phyloP scores from a whole-genome alignment of 2,797 vertebrate species.

The Limosa lapponica region DNA sequence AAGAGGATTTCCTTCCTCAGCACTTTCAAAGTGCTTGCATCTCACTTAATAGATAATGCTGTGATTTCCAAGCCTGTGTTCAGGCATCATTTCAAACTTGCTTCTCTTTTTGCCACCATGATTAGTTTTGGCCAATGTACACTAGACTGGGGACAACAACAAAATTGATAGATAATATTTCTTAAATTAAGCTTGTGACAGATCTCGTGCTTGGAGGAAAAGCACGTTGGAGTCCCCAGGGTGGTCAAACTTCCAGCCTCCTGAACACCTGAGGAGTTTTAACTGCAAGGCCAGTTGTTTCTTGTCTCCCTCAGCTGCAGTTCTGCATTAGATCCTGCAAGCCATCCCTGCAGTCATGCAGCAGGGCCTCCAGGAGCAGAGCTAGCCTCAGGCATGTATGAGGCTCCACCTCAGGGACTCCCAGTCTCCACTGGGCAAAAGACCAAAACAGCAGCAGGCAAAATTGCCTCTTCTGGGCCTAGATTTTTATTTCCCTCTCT shows the following conservation, averaged over 20 bases:
- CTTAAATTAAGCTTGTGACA: neutral
- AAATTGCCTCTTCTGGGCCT: neutral
- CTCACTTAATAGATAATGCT: neutral
- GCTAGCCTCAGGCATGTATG: neutral
- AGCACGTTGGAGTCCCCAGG: neutral
- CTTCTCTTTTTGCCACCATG: neutral
- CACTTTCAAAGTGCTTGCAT: neutral
- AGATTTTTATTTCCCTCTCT: neutral
- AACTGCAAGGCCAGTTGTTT: neutral
- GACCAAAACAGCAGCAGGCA: neutral
- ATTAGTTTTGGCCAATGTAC: neutral
- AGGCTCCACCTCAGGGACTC: neutral
- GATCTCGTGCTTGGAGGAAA: neutral
- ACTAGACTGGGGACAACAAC: neutral
- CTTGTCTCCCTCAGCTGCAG: neutral
- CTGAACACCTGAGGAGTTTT: neutral
- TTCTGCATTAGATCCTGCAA: neutral
- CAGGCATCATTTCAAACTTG: neutral
- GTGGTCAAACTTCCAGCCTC: neutral
- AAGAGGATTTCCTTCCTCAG: neutral
- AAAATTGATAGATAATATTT: neutral
- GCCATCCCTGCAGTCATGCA: rapidly evolving
- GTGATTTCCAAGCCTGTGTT: neutral
- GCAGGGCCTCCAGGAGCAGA: rapidly evolving
- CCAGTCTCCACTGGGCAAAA: neutral